phyloP scores from a whole-genome alignment of 2,797 vertebrate species.

The Periparus ater region DNA sequence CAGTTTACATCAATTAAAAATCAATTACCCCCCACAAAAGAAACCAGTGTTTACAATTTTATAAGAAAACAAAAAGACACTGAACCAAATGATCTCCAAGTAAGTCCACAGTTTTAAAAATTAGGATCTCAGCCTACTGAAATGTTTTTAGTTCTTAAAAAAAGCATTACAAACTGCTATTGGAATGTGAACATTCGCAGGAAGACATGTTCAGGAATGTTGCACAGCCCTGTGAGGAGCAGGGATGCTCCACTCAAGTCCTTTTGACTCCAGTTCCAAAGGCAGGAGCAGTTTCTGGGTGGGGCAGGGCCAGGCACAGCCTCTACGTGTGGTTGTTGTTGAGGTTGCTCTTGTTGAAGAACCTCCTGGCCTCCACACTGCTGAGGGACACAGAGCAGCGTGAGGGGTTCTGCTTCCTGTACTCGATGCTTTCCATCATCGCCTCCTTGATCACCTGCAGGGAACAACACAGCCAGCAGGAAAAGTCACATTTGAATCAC shows the following conservation, averaged over 20 bases:
- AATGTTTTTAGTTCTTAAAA: not conserved
- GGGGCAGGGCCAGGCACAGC: not conserved
- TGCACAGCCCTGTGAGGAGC: not conserved
- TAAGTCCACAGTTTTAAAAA: not conserved
- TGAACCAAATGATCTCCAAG: not conserved
- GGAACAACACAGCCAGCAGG: not conserved
- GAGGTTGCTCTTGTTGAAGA: constrained; percentile 79
- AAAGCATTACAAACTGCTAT: not conserved
- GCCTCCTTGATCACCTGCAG: constrained; percentile 90
- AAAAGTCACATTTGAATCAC: not conserved
- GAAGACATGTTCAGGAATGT: not conserved
- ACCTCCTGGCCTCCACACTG: constrained; percentile 86
- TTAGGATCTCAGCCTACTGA: not conserved
- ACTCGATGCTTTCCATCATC: constrained; percentile 88
- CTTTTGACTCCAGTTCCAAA: constrained; percentile 17
- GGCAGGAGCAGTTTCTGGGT: not conserved
- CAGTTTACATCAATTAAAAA: not conserved
- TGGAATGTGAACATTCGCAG: not conserved
- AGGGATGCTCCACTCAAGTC: not conserved
- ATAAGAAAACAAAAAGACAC: not conserved
- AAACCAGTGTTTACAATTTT: not conserved
- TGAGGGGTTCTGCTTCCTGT: constrained; percentile 86
- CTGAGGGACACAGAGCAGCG: constrained; percentile 83
- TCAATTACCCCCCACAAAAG: not conserved
- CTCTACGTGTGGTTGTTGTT: constrained; percentile 69